Conservation (phyloP, 1,140 invertebrate genomes). For the Agrypnia vestita region DNA sequence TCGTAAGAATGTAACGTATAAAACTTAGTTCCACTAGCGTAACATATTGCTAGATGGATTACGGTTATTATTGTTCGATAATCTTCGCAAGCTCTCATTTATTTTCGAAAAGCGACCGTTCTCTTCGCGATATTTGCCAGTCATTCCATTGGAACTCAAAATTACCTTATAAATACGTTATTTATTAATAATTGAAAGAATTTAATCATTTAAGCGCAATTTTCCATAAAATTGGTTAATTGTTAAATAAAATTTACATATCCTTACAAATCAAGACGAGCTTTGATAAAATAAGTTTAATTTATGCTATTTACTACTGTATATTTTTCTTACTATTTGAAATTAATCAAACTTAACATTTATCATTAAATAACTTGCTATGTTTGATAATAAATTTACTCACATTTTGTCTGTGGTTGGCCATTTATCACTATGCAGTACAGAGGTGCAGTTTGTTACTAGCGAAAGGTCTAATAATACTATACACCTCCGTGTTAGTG, state of each 20-base stretch:
- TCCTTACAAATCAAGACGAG: slow-evolving; percentile 57
- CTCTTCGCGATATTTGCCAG: background rate
- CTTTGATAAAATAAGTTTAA: slow-evolving; percentile 56
- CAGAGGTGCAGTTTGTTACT: no score
- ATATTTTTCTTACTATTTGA: slow-evolving; percentile 14
- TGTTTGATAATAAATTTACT: slow-evolving; percentile 18
- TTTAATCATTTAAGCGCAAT: background rate
- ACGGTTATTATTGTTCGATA: slow-evolving; percentile 38
- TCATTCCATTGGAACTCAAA: background rate
- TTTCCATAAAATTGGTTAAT: slow-evolving; percentile 5
- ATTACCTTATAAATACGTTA: background rate
- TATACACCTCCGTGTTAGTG: no score
- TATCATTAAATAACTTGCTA: slow-evolving; percentile 5
- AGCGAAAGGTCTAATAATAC: no score
- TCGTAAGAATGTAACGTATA: slow-evolving; percentile 50
- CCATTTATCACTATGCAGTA: no score
- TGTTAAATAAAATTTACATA: slow-evolving; percentile 43
- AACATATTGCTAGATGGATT: slow-evolving; percentile 50
- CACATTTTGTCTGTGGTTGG: no score
- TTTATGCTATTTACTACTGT: slow-evolving; percentile 16
- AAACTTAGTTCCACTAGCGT: slow-evolving; percentile 16
- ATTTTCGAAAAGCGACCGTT: slow-evolving; percentile 11
- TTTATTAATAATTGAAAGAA: slow-evolving; percentile 25
- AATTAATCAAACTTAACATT: background rate
- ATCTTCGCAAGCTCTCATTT: slow-evolving; percentile 46